Evolutionary conservation across 2,797 vertebrate species (phyloP).

Genomic region (Hipposideros larvatus): DNA sequence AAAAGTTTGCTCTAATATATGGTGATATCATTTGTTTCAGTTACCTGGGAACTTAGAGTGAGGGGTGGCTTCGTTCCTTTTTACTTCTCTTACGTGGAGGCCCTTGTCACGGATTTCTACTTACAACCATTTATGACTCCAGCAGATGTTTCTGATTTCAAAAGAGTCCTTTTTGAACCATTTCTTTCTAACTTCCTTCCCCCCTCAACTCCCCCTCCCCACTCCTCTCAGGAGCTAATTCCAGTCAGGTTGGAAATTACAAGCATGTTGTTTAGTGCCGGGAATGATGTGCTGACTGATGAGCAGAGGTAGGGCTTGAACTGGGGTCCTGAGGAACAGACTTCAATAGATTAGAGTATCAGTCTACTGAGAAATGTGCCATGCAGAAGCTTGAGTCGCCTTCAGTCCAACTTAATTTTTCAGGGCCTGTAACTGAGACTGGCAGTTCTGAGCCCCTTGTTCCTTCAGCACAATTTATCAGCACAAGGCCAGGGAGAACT

Average conservation of each 20-base stretch:
- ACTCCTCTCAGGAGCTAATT: conserved; percentile 83
- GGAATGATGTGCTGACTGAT: conserved; percentile 87
- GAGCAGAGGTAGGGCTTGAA: conserved; percentile 87
- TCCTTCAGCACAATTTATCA: conserved; percentile 85
- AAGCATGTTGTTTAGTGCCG: conserved; percentile 83
- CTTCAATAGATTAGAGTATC: conserved; percentile 83
- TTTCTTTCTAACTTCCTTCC: conserved; percentile 78
- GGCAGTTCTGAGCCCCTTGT: conserved; percentile 85
- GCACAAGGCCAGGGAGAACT: conserved; percentile 80
- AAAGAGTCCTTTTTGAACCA: conserved; percentile 81
- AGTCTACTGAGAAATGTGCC: conserved; percentile 80
- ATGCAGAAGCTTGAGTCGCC: conserved; percentile 84
- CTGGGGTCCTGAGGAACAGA: conserved; percentile 78
- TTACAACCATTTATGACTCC: conserved; percentile 84
- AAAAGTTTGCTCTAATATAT: conserved; percentile 73
- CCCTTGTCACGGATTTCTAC: conserved; percentile 81
- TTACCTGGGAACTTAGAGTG: conserved; percentile 80
- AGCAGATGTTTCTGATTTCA: conserved; percentile 89
- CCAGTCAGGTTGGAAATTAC: conserved; percentile 84
- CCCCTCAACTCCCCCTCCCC: conserved; percentile 8
- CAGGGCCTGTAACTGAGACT: conserved; percentile 83
- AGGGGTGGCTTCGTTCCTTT: conserved; percentile 80
- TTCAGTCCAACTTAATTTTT: conserved; percentile 87
- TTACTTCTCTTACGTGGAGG: conserved; percentile 74
- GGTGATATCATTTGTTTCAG: neutral